phyloP scores from a whole-genome alignment of 2,888 invertebrate genomes.

The Dimorphilus gyrociliatus region DNA sequence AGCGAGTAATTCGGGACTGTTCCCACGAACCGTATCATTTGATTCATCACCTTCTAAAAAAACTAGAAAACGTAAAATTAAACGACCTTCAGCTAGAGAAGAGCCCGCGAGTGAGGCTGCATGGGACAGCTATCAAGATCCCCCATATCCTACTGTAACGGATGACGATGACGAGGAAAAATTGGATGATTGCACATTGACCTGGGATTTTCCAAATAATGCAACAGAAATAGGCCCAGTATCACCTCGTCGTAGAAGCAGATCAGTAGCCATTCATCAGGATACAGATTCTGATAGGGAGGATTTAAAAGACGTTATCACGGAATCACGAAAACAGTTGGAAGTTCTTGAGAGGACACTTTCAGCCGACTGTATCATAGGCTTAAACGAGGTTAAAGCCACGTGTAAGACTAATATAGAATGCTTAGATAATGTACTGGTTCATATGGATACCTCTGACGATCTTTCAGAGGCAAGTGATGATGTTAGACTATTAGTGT shows the following conservation, averaged over 20 bases:
- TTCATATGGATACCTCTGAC: no score
- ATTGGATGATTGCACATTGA: slow-evolving; percentile 53
- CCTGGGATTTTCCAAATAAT: slow-evolving; percentile 47
- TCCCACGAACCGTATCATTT: no score
- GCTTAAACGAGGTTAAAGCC: no score
- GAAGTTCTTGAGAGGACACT: slow-evolving; percentile 43
- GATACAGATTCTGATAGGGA: slow-evolving; percentile 53
- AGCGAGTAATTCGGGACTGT: no score
- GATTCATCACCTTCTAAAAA: no score
- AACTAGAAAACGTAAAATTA: neutral
- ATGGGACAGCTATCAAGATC: slow-evolving; percentile 87
- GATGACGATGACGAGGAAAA: slow-evolving; percentile 62
- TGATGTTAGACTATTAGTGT: no score
- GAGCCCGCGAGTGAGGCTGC: slow-evolving; percentile 75
- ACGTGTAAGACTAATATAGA: no score
- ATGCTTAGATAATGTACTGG: no score
- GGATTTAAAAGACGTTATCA: slow-evolving; percentile 48
- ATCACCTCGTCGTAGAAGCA: neutral
- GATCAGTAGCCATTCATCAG: neutral
- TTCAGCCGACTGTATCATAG: no score
- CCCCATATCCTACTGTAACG: slow-evolving; percentile 55
- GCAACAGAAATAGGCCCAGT: slow-evolving; percentile 33
- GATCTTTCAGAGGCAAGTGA: no score
- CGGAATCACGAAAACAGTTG: slow-evolving; percentile 49
- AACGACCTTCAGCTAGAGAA: slow-evolving; percentile 41